phyloP scores from a whole-genome alignment of 1,140 invertebrate species.

The Rhopalosiphum maidis region DNA sequence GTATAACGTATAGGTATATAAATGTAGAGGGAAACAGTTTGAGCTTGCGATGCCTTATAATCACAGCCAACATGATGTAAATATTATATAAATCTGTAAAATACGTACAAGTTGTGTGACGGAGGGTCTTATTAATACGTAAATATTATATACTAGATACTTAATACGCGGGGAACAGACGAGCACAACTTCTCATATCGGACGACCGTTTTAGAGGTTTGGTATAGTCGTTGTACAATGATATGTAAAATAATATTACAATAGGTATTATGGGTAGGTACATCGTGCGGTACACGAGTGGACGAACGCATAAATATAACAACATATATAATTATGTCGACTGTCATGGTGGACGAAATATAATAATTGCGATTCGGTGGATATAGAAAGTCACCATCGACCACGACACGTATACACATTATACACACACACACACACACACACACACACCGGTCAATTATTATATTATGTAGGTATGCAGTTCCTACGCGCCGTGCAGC shows the following conservation, averaged over 20 bases:
- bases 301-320: neutral
- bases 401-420: neutral
- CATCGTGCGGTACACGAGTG: neutral
- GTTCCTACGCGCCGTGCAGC: neutral
- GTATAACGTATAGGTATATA: too few relatives aligned
- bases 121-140: too few relatives aligned
- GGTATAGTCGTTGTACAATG: neutral
- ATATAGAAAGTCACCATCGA: neutral
- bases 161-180: neutral
- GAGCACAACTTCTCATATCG: neutral
- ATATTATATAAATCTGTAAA: neutral
- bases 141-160: neutral
- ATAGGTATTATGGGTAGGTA: neutral
- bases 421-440: neutral
- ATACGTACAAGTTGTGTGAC: neutral
- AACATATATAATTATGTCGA: neutral
- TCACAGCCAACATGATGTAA: too few relatives aligned
- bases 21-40: too few relatives aligned
- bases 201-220: neutral
- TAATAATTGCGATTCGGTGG: neutral
- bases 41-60: too few relatives aligned
- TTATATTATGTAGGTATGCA: neutral
- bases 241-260: neutral
- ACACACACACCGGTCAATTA: neutral
- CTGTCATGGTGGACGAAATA: neutral